Base-by-base conservation (phyloP, 2,888 invertebrate species). In the Gibbula magus region DNA sequence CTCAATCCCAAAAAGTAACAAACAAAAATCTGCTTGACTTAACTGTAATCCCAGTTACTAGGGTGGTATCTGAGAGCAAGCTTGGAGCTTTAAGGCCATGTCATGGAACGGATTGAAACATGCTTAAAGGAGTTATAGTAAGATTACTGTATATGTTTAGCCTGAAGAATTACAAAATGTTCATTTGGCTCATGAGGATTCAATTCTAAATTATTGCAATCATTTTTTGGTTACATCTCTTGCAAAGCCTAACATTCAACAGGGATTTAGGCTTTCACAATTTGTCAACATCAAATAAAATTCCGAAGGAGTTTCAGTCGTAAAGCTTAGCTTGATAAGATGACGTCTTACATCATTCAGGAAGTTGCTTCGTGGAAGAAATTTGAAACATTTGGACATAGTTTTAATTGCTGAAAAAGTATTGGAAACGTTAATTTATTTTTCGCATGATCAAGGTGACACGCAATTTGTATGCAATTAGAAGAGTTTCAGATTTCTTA, bases 11-110 rank as follows among this genome's bases (percentile, higher is more conserved):
- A 70, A 39, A 70, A 70, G 70, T 70, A 70, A 70, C 70, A 70
- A 70, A 70, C 70, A 70, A 18, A 70, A 70, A 13, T 70, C 70
- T 35, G 70, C 70, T 70, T 35, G 70, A 70, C 70, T 70, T 70
- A 70, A 70, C 35, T 35, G 20, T 70, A 39, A 70, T 70, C 70
- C 70, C 29, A 35, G 70, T 70, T 35, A 70, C 70, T 35, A 70
- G 70, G 70, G 70, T 70, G 70, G 70, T 39, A 70, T 32, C 70
- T 35, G 35, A n/a, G 18, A 70, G 35, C 70, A 39, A 70, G 39
- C 39, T 39, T 18, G n/a, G 10, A 16, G 18, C 35, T 35, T n/a
- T n/a, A 39, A 39, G 35, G 4, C 10, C 70, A 39, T 35, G 18
- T 70, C 29, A 70, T n/a, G 35, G 20, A 35, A 39, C 20, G 70